phyloP scores from a whole-genome alignment of 2,113 vertebrate species.

The Uropsilus gracilis region DNA sequence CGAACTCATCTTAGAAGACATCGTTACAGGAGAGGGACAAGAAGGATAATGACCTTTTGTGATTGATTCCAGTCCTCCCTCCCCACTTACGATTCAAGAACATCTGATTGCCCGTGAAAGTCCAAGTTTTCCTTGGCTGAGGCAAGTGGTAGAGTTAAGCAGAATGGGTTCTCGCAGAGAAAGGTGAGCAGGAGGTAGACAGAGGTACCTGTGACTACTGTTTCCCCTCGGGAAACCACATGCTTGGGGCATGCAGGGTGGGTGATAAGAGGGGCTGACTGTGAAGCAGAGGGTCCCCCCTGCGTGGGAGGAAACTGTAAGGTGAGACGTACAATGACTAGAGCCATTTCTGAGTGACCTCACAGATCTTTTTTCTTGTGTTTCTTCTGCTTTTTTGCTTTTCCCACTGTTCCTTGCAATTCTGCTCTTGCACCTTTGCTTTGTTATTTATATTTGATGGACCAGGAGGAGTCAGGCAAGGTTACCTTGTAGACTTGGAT shows the following conservation, averaged over 20 bases:
- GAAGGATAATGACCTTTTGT: background rate
- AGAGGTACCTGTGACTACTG: background rate
- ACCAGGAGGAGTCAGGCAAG: conserved; percentile 83
- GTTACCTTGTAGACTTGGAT: conserved; percentile 72
- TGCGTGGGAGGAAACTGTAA: background rate
- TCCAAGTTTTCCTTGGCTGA: background rate
- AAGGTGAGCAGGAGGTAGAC: background rate
- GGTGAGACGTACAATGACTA: background rate
- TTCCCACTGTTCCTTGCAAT: conserved; percentile 66
- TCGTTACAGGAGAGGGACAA: background rate
- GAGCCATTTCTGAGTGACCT: conserved; percentile 45
- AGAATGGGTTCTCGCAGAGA: background rate
- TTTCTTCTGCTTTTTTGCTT: conserved; percentile 64
- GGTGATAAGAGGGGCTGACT: background rate
- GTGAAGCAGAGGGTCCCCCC: background rate
- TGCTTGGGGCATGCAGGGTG: conserved; percentile 18
- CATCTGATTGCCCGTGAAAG: background rate
- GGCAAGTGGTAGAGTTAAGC: background rate
- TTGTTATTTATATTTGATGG: conserved; percentile 55
- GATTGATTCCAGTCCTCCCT: background rate
- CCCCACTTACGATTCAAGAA: background rate
- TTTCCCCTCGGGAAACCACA: background rate
- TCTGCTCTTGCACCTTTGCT: conserved; percentile 68
- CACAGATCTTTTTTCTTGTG: conserved; percentile 43
- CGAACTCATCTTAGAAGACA: background rate